Evolutionary conservation across 2,113 vertebrate genomes (phyloP), one percentile per base, ranked within the genome.

Genomic region (Litocranius walleri): DNA sequence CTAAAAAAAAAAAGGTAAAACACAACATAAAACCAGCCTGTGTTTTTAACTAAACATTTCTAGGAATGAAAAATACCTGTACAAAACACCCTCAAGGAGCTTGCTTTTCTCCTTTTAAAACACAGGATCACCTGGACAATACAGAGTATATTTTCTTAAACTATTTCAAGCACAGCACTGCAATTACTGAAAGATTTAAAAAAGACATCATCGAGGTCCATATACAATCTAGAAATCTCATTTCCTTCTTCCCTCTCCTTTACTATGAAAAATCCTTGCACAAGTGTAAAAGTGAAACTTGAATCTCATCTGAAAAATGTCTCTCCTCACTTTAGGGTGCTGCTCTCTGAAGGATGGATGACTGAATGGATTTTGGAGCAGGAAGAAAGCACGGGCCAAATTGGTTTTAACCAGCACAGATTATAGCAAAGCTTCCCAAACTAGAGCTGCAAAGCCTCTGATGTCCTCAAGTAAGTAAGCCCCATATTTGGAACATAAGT

Each of bases 281-380:
- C 96, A 98, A 97, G 92, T 93, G 71, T 91, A 93, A 97, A 97
- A 97, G 21, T 2, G 7, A 98, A 98, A 94, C 52, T 71, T 6
- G 30, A 98, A 98, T 97, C 92, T 98, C 98, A 98, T 97, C 97
- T 97, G 97, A 98, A 89, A 96, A 97, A 94, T 81, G 98, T 93
- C 94, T 93, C 90, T 97, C 97, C 97, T 97, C 97, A 61, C 84
- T 88, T 85, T 30, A 92, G 54, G 86, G n/a, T 80, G 45, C 81
- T 97, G 90, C 85, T 97, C 87, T 97, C 97, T 96, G 52, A 98
- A 94, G 36, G 93, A 80, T 97, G 97, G 98, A 95, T 92, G 89
- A 97, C 97, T 97, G 54, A 97, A 97, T 87, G 95, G 91, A 61
- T 81, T 91, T 93, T 4, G 15, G 52, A 82, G 52, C 67, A 97